These are phyloP conservation scores for Germaria angustata DNA, from an alignment of 2,888 invertebrate species.

Conservation along the genomic window DNA sequence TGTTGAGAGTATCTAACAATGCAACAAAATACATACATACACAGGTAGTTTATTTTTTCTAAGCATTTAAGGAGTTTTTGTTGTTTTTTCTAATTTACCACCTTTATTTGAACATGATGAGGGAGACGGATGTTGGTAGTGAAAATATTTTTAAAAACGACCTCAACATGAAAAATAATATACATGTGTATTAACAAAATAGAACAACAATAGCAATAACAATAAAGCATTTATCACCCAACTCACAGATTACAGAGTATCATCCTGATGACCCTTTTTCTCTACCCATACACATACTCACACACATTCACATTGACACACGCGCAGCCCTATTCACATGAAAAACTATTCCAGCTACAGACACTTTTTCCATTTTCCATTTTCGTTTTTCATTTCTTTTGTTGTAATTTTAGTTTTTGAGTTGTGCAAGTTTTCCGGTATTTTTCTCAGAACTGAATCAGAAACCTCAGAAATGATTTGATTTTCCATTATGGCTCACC, in stretches of 20 bases:
- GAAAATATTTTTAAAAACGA: conserved; percentile 53
- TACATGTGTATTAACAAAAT: conserved; percentile 17
- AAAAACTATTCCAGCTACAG: background rate
- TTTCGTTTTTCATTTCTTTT: background rate
- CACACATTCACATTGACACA: background rate
- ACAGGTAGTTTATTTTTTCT: conserved; percentile 45
- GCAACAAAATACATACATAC: conserved; percentile 27
- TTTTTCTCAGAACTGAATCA: conserved; percentile 49
- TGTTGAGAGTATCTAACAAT: conserved; percentile 32
- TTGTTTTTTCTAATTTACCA: conserved; percentile 44
- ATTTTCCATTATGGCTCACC: conserved; percentile 38
- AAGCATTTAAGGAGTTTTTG: conserved; percentile 4
- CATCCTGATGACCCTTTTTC: conserved; percentile 52
- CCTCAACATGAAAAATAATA: conserved; percentile 47
- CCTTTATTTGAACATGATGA: conserved; percentile 28
- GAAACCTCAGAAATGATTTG: conserved; percentile 11
- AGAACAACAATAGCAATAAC: conserved; percentile 55
- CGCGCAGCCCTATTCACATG: background rate
- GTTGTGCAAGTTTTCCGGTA: conserved; percentile 53
- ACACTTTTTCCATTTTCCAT: conserved; percentile 17
- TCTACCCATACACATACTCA: background rate
- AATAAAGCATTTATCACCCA: conserved; percentile 61
- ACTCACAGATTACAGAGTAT: conserved; percentile 51
- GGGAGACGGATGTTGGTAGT: conserved; percentile 29
- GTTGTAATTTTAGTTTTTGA: conserved; percentile 4